Percentiles rank a stretch among this genome's conserved stretches.
phyloP scores from a whole-genome alignment of 2,797 vertebrate genomes.

The Epinephelus malabaricus region DNA sequence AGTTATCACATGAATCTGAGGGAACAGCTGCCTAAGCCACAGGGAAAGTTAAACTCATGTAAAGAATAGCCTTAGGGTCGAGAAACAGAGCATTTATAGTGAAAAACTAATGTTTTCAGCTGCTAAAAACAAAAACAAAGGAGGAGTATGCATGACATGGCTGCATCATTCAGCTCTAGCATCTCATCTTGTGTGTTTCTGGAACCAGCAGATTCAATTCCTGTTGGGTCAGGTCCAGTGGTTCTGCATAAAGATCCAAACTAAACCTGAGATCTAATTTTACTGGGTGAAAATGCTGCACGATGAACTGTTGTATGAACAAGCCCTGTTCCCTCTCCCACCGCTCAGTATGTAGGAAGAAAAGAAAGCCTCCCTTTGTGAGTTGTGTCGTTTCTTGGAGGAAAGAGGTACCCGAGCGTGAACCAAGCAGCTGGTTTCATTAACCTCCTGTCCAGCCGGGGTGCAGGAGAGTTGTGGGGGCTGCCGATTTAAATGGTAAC shows the following conservation, averaged over 20 bases:
- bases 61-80: constrained; percentile 29
- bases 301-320: constrained; percentile 24
- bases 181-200: not conserved
- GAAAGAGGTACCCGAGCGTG: constrained; percentile 79
- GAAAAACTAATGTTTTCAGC: no score
- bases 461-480: constrained; percentile 70
- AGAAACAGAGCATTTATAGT: not conserved
- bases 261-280: constrained; percentile 29
- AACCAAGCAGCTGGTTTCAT: constrained; percentile 88
- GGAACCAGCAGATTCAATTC: constrained; percentile 1
- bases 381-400: constrained; percentile 73
- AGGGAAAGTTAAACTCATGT: constrained; percentile 25
- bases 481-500: constrained; percentile 79
- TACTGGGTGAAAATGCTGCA: constrained; percentile 19
- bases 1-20: constrained; percentile 39
- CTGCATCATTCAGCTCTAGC: not conserved
- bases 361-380: constrained; percentile 74
- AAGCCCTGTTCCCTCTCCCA: constrained; percentile 32
- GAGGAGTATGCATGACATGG: not conserved
- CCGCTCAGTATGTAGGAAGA: constrained; percentile 46
- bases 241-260: constrained; percentile 24
- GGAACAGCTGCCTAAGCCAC: constrained; percentile 34
- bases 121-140: no score
- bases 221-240: not conserved
- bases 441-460: constrained; percentile 86